These are phyloP conservation scores for Zaprionus davidi DNA, from an alignment of 1,140 invertebrate genomes.

Conservation along the genomic window DNA sequence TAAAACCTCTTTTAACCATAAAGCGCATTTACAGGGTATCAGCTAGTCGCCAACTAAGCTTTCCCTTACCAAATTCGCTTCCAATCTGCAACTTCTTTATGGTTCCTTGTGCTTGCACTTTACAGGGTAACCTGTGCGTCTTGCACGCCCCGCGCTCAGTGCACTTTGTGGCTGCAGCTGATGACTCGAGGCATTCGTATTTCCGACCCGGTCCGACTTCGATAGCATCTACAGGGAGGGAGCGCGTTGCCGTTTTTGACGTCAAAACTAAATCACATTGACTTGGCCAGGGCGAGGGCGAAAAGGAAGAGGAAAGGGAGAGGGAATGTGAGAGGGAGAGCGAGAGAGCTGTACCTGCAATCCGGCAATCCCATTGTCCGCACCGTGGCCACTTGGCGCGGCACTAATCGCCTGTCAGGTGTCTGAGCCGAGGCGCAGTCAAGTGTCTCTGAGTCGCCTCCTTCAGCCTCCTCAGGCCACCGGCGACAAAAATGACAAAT, in stretches of 20 bases:
- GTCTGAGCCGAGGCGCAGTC: slow-evolving; percentile 47
- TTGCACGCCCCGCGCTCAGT: not conserved
- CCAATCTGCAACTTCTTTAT: not conserved
- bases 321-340: not conserved
- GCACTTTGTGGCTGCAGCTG: slow-evolving; percentile 54
- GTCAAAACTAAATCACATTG: slow-evolving; percentile 67
- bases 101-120: not conserved
- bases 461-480: slow-evolving; percentile 20
- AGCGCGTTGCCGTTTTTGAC: slow-evolving; percentile 26
- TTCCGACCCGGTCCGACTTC: slow-evolving; percentile 49
- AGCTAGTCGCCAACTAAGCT: not conserved
- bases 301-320: no score
- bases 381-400: slow-evolving; percentile 5
- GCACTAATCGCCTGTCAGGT: slow-evolving; percentile 50
- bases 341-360: not conserved
- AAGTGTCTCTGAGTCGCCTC: slow-evolving; percentile 30
- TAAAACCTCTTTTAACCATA: no score
- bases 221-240: slow-evolving; percentile 54
- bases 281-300: slow-evolving; percentile 16
- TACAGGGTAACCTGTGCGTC: not conserved
- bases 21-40: not conserved
- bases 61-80: not conserved
- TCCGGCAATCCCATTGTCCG: slow-evolving; percentile 5
- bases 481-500: slow-evolving; percentile 57
- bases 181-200: slow-evolving; percentile 70